Evolutionary conservation across 2,888 invertebrate species (phyloP).

Genomic region (Ditula angustiorana): DNA sequence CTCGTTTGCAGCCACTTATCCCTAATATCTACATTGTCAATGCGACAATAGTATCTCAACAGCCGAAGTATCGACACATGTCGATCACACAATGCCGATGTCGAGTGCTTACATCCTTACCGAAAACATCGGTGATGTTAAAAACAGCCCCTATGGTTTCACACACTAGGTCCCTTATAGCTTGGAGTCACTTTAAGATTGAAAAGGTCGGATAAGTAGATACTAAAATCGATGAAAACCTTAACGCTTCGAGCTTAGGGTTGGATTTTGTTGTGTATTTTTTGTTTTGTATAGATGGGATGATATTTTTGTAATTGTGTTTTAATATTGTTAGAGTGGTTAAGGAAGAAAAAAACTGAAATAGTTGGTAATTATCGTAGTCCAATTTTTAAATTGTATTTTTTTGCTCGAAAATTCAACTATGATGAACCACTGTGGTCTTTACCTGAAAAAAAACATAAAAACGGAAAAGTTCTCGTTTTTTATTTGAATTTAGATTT

Average conservation of each 20-base stretch:
- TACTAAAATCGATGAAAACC: neutral
- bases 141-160: constrained; percentile 18
- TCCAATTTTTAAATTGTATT: neutral
- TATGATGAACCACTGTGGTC: constrained; percentile 10
- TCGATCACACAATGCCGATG: constrained; percentile 68
- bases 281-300: constrained; percentile 49
- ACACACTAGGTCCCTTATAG: constrained; percentile 35
- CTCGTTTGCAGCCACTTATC: constrained; percentile 37
- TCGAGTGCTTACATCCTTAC: constrained; percentile 65
- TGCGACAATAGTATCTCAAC: constrained; percentile 52
- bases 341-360: constrained; percentile 44
- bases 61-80: constrained; percentile 76
- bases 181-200: constrained; percentile 43
- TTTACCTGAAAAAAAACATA: neutral
- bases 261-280: constrained; percentile 46
- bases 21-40: constrained; percentile 41
- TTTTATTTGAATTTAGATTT: neutral
- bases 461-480: neutral
- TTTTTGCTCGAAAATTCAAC: neutral
- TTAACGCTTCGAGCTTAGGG: constrained; percentile 44
- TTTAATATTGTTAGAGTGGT: constrained; percentile 70
- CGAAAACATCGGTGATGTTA: neutral
- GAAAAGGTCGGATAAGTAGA: neutral
- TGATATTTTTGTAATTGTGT: constrained; percentile 77
- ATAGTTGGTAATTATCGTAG: neutral